These are phyloP conservation scores for Hydroisotoma schaefferi DNA, from an alignment of 2,888 invertebrate genomes.

Conservation along the genomic window DNA sequence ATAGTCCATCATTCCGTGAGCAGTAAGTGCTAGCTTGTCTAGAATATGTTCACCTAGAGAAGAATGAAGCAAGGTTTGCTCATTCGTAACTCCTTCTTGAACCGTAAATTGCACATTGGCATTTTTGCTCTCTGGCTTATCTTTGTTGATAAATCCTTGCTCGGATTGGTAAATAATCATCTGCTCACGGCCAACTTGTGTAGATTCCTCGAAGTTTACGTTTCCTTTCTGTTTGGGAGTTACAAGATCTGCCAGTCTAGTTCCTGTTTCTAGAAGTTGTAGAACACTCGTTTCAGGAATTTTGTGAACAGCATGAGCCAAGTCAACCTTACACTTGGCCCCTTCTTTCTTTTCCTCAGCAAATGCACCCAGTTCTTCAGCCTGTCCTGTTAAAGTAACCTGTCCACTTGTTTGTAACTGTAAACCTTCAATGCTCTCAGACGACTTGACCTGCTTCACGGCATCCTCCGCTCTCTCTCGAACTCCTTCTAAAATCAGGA, in stretches of 20 bases:
- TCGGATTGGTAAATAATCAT: not conserved
- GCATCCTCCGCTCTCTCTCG: not conserved
- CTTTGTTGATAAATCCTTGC: not conserved
- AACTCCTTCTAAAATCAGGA: constrained; percentile 2
- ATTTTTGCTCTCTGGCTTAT: not conserved
- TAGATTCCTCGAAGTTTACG: not conserved
- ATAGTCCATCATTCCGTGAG: not conserved
- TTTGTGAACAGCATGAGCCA: not conserved
- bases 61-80: not conserved
- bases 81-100: not conserved
- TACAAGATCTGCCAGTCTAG: not conserved
- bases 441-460: not conserved
- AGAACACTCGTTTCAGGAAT: not conserved
- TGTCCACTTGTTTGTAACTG: not conserved
- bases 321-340: not conserved
- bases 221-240: not conserved
- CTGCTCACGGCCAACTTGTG: not conserved
- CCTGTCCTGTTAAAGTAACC: not conserved
- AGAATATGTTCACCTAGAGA: not conserved
- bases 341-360: not conserved
- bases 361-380: not conserved
- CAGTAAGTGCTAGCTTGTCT: not conserved
- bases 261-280: not conserved
- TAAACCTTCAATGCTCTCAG: constrained; percentile 5
- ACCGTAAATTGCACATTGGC: not conserved